A percentile compares a stretch with the other conserved stretches of the same genome.
These are phyloP conservation scores for Hyperoplus lanceolatus DNA, from an alignment of 2,797 vertebrate genomes.

Conservation along the genomic window DNA sequence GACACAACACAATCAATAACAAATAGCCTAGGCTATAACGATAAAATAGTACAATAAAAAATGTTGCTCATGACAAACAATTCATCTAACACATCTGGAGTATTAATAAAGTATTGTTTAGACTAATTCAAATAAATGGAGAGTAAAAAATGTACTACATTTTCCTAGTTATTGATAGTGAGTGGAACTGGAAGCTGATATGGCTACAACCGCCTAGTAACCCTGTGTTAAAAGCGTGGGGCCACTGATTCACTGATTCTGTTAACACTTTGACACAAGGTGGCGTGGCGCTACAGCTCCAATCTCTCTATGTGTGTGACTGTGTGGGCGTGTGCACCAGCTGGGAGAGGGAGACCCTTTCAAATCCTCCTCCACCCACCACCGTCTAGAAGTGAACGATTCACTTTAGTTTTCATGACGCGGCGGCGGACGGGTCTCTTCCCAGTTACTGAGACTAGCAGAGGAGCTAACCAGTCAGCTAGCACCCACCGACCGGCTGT, in stretches of 20 bases:
- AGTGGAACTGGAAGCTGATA: no score
- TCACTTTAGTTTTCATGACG: constrained; percentile 47
- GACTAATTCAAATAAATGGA: no score
- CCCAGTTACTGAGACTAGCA: background rate
- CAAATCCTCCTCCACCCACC: background rate
- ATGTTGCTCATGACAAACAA: no score
- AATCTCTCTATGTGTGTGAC: background rate
- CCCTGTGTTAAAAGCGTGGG: background rate
- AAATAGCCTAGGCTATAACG: no score
- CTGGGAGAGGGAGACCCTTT: constrained; percentile 27
- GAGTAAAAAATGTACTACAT: no score
- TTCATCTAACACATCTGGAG: no score
- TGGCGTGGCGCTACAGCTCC: constrained; percentile 46
- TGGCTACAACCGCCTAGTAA: no score
- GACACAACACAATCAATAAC: no score
- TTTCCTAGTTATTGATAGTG: no score
- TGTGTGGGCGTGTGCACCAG: background rate
- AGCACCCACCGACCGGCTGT: background rate
- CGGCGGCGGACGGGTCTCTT: constrained; percentile 13
- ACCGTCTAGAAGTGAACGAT: constrained; percentile 27
- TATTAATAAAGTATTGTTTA: no score
- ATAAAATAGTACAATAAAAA: no score
- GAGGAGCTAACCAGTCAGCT: constrained; percentile 4
- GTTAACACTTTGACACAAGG: background rate
- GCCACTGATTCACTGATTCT: background rate